Percentiles rank a stretch among this genome's conserved stretches.
Evolutionary conservation across 2,797 vertebrate genomes (phyloP).

Genomic region (Fringilla coelebs): DNA sequence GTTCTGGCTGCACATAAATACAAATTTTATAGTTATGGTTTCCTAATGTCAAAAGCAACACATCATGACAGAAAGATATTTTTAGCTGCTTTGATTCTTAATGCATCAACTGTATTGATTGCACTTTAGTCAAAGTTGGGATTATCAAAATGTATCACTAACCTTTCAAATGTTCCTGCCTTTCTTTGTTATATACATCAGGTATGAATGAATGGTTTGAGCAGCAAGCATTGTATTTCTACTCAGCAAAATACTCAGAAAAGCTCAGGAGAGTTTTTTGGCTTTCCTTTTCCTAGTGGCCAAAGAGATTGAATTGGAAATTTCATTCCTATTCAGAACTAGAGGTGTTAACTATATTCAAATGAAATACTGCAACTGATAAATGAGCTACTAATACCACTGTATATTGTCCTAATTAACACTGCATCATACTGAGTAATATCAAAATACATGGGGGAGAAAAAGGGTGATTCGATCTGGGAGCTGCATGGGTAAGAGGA

Average conservation of each 20-base stretch:
- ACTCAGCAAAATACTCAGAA: neutral
- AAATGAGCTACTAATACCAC: neutral
- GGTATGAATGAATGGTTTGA: neutral
- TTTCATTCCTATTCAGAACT: neutral
- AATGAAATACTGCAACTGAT: neutral
- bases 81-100: neutral
- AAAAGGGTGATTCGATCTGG: neutral
- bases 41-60: slow-evolving; percentile 39
- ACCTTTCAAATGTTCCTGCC: neutral
- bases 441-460: neutral
- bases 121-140: neutral
- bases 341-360: neutral
- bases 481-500: neutral
- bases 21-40: slow-evolving; percentile 33
- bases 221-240: neutral
- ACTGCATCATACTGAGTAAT: neutral
- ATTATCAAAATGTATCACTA: neutral
- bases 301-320: neutral
- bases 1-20: slow-evolving; percentile 40
- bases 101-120: neutral
- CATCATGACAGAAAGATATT: neutral
- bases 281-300: neutral
- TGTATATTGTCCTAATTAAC: neutral
- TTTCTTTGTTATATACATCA: neutral
- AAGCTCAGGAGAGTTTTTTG: neutral